Base-by-base conservation (phyloP, 2,888 invertebrate species). In the Synanthedon myopaeformis region DNA sequence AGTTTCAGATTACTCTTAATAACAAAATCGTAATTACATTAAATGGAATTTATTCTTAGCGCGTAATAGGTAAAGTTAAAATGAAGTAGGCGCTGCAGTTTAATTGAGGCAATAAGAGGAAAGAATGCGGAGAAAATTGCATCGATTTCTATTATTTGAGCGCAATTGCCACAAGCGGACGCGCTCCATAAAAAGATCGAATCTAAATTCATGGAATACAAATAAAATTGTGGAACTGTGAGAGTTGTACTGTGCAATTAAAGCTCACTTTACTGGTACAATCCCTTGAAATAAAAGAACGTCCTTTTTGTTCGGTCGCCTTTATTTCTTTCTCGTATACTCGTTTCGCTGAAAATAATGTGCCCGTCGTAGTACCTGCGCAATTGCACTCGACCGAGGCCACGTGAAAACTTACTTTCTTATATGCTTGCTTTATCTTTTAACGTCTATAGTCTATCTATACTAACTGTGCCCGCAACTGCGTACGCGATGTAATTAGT, bases 181-280 rank as follows among this genome's bases (percentile, higher is more conserved):
- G 51, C 51, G 55, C 56, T 56, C 59, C 59, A 58, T 63, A 67
- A 70, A 74, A 73, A 72, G 75, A 76, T 72, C 70, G 72, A 74
- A 76, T 76, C 75, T 74, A 74, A 78, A 80, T 81, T 79, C 73
- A 79, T 78, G 69, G 77, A 75, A 74, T 70, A 72, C 70, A 79
- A 79, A 80, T 77, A 76, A 74, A 78, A 78, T 66, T 70, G 66
- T 61, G 62, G 63, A 71, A 68, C 69, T 73, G 75, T 72, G 69
- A 73, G 76, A 79, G 74, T 83, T 78, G 73, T 69, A 73, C 72
- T 72, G 73, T 77, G 78, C 82, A 85, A 85, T 84, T 85, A 85
- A 83, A 85, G 79, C 80, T 69, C 83, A 82, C 79, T 84, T 81
- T 81, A 78, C 73, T 72, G 77, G 74, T 77, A 76, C 81, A 82